Evolutionary conservation across 1,140 invertebrate genomes (phyloP).

Genomic region (Bombus superbus): DNA sequence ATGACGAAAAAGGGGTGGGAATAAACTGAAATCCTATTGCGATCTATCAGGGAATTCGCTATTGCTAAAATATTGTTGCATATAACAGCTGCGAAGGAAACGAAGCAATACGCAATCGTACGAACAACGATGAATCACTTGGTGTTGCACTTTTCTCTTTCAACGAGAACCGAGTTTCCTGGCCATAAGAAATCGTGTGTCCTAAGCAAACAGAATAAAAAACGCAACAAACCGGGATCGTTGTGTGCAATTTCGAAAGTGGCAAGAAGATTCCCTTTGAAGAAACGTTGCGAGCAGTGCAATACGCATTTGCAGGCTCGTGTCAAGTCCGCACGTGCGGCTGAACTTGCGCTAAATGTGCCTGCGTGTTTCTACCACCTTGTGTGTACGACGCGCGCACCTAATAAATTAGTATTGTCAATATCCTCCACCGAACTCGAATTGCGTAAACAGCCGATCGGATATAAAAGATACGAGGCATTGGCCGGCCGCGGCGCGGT

Average conservation of each 20-base stretch:
- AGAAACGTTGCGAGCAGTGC: neutral
- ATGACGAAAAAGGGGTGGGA: neutral
- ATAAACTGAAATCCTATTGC: neutral
- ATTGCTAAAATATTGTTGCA: neutral
- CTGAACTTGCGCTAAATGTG: conserved; percentile 15
- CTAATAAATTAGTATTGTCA: conserved; percentile 28
- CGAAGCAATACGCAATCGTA: neutral
- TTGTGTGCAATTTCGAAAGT: neutral
- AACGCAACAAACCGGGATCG: neutral
- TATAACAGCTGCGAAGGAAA: neutral
- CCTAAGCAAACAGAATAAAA: neutral
- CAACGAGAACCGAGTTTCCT: neutral
- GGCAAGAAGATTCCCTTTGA: neutral
- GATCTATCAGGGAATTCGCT: neutral
- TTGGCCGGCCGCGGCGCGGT: too few species aligned
- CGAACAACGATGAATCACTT: neutral
- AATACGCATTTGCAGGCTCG: neutral
- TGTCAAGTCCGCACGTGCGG: conserved; percentile 10
- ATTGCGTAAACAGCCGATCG: neutral
- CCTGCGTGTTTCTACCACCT: neutral
- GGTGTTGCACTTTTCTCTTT: neutral
- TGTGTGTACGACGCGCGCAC: neutral
- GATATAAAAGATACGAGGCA: neutral
- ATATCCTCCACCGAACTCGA: neutral
- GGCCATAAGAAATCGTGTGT: too few species aligned